Percentiles rank a stretch among this genome's conserved stretches.
These are phyloP conservation scores for Drosophila rufa DNA, from an alignment of 1,140 invertebrate species.

Conservation along the genomic window DNA sequence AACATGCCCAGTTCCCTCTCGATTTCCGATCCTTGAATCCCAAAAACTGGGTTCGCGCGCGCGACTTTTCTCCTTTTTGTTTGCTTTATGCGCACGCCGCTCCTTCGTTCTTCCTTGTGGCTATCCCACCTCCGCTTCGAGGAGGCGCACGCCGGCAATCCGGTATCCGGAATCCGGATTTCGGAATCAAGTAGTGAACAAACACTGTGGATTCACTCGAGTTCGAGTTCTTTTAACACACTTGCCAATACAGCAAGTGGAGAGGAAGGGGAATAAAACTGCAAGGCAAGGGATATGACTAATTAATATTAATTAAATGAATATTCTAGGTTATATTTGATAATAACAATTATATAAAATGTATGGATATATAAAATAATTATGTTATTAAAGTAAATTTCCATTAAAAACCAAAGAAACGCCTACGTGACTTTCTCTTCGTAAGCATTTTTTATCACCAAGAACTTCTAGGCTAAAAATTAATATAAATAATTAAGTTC, in stretches of 20 bases:
- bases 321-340: not conserved
- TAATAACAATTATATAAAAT: not conserved
- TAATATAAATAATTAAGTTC: not conserved
- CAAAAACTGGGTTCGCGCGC: slow-evolving; percentile 37
- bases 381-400: not conserved
- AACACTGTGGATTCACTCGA: slow-evolving; percentile 58
- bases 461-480: accelerated
- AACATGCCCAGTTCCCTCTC: slow-evolving; percentile 54
- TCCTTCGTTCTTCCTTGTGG: slow-evolving; percentile 4
- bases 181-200: slow-evolving; percentile 61
- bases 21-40: slow-evolving; percentile 18
- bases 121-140: slow-evolving; percentile 1
- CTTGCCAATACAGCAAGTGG: not conserved
- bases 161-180: slow-evolving; percentile 17
- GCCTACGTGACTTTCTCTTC: not conserved
- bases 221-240: slow-evolving; percentile 38
- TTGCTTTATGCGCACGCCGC: slow-evolving; percentile 48
- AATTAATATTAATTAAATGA: too few species aligned
- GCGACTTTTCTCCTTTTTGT: slow-evolving; percentile 57
- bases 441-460: not conserved
- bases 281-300: too few species aligned
- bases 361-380: too few species aligned
- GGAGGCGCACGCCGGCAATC: slow-evolving; percentile 33
- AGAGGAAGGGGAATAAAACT: not conserved
- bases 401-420: not conserved